Evolutionary conservation across 2,888 invertebrate species (phyloP).

Genomic region (Linyphia triangularis): DNA sequence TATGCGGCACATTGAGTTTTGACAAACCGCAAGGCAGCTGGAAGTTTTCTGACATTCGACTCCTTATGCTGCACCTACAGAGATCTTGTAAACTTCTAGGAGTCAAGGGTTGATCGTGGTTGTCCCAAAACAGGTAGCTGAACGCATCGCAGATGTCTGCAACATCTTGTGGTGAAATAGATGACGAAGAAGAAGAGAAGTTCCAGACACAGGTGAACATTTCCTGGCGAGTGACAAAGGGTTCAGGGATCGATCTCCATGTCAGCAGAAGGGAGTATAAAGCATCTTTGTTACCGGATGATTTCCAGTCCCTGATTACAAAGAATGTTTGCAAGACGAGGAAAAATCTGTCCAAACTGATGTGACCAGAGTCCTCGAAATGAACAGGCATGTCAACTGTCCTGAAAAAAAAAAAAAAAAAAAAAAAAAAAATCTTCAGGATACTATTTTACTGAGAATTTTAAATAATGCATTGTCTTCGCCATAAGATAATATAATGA

Average conservation of each 20-base stretch:
- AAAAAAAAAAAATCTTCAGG: no score
- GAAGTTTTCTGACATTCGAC: not conserved
- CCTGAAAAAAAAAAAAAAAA: no score
- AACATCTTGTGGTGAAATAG: not conserved
- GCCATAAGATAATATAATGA: no score
- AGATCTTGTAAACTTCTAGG: not conserved
- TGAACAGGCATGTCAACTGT: no score
- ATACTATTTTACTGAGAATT: no score
- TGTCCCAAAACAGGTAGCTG: no score
- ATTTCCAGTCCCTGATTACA: not conserved
- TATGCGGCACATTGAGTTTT: not conserved
- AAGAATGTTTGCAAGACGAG: not conserved
- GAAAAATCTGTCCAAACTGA: not conserved
- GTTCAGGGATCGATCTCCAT: not conserved
- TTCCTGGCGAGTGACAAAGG: not conserved
- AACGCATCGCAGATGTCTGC: not conserved
- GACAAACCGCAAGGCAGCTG: not conserved
- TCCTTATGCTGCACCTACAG: not conserved
- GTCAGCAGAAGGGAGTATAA: not conserved
- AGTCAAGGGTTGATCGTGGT: not conserved
- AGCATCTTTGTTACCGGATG: not conserved
- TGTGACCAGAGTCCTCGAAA: not conserved
- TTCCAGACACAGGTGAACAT: not conserved
- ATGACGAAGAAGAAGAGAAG: not conserved
- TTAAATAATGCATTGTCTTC: no score